phyloP scores from a whole-genome alignment of 2,113 vertebrate genomes.

The Gobio gobio region DNA sequence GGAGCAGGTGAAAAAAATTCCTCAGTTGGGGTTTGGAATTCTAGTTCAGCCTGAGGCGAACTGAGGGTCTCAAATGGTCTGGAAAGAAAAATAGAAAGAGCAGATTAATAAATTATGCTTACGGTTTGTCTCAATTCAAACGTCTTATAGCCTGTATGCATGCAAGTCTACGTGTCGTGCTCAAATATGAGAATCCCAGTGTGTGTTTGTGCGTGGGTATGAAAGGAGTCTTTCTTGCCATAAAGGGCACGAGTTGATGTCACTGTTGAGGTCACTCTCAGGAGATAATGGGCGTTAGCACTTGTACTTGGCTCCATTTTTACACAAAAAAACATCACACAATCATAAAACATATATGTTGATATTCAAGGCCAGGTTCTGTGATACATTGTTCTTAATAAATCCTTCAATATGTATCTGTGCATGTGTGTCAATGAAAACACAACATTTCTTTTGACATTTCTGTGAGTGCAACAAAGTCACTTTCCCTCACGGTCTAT shows the following conservation, averaged over 20 bases:
- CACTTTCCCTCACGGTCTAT: neutral
- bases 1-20: slow-evolving; percentile 58
- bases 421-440: neutral
- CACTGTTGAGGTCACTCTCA: slow-evolving; percentile 79
- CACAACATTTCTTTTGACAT: neutral
- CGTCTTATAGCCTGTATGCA: slow-evolving; percentile 27
- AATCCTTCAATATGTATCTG: neutral
- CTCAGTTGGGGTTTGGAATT: slow-evolving; percentile 70
- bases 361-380: neutral
- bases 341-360: slow-evolving; percentile 33
- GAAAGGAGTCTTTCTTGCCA: slow-evolving; percentile 73
- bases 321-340: slow-evolving; percentile 62
- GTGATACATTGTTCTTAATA: neutral
- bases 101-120: slow-evolving; percentile 34
- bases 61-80: slow-evolving; percentile 73
- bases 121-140: slow-evolving; percentile 36
- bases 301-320: slow-evolving; percentile 58
- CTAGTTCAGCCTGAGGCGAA: slow-evolving; percentile 66
- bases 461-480: neutral
- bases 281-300: slow-evolving; percentile 70
- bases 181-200: slow-evolving; percentile 41
- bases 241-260: slow-evolving; percentile 72
- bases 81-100: slow-evolving; percentile 45
- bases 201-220: slow-evolving; percentile 34
- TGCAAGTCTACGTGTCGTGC: slow-evolving; percentile 40